Conservation (phyloP, 2,113 vertebrate genomes). For the Pituophis catenifer region DNA sequence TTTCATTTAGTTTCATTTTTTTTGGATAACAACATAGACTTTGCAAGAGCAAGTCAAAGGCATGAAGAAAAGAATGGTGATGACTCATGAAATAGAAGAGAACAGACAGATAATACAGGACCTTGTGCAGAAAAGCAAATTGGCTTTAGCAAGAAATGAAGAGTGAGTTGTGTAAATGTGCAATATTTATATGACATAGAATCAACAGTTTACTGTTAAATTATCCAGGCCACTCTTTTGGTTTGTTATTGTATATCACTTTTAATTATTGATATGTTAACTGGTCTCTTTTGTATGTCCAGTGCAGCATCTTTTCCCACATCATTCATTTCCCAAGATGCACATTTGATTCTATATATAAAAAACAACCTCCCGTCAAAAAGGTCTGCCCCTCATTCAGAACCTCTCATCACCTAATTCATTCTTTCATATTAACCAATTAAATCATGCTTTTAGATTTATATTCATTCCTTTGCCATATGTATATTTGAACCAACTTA, state of each 20-base stretch:
- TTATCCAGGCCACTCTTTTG: not conserved
- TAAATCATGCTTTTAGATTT: not conserved
- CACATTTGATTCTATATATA: not conserved
- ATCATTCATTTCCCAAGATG: not conserved
- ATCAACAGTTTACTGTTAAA: not conserved
- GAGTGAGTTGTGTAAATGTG: slow-evolving; percentile 37
- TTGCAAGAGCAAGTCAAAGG: slow-evolving; percentile 30
- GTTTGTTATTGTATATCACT: not conserved
- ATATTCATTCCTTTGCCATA: not conserved
- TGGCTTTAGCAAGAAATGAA: slow-evolving; percentile 61
- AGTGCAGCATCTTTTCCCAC: not conserved
- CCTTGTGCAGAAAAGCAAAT: slow-evolving; percentile 46
- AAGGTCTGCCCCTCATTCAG: not conserved
- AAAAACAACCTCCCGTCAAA: not conserved
- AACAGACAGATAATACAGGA: slow-evolving; percentile 47
- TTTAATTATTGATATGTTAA: not conserved
- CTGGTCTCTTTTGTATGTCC: not conserved
- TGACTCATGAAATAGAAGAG: slow-evolving; percentile 38
- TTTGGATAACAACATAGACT: not conserved
- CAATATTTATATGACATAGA: not conserved
- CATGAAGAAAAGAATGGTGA: slow-evolving; percentile 11
- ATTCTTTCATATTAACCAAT: not conserved
- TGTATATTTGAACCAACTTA: not conserved
- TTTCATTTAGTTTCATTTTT: not conserved
- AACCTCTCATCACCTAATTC: not conserved